Conservation (phyloP, 2,113 vertebrate species). For the Otus sunia region DNA sequence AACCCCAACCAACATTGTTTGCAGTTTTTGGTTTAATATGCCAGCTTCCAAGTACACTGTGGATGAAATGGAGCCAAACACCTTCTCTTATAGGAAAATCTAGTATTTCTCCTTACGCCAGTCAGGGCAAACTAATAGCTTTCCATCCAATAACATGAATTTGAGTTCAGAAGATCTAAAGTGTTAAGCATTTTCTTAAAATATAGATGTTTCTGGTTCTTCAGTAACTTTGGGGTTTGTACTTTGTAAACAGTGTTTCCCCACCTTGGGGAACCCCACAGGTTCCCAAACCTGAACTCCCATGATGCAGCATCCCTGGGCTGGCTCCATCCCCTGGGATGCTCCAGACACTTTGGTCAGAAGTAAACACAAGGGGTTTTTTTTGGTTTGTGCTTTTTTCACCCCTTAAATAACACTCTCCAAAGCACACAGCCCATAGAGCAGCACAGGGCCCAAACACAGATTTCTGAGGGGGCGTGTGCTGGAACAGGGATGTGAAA, state of each 20-base stretch:
- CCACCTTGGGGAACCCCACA: background rate
- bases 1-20: background rate
- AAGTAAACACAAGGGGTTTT: background rate
- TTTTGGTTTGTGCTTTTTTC: background rate
- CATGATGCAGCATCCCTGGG: background rate
- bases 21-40: background rate
- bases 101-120: background rate
- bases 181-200: background rate
- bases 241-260: background rate
- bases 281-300: background rate
- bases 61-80: background rate
- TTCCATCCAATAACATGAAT: background rate
- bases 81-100: background rate
- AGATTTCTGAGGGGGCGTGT: accelerated
- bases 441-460: background rate
- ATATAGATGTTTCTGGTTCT: background rate
- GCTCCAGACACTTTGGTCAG: background rate
- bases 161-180: background rate
- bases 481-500: background rate
- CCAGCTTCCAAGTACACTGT: background rate
- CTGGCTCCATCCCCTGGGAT: background rate
- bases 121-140: background rate
- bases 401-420: background rate
- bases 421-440: background rate
- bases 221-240: background rate